A percentile compares a stretch with the other conserved stretches of the same genome.
Conservation (phyloP, 2,113 vertebrate genomes). For the Galbula dea region DNA sequence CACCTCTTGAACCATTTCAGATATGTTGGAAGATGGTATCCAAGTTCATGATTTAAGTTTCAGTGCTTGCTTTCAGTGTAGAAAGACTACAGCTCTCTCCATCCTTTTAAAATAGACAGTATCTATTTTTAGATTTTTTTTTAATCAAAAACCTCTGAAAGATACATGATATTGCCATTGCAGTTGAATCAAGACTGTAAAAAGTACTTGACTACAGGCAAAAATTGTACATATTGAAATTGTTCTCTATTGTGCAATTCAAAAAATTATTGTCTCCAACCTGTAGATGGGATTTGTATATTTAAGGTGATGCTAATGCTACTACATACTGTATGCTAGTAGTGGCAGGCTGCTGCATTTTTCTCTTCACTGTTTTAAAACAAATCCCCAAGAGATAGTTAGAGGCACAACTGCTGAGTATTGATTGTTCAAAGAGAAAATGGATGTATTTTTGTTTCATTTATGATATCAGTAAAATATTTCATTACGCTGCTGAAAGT, state of each 20-base stretch:
- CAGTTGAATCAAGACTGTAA: neutral
- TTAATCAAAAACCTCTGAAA: neutral
- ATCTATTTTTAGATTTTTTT: neutral
- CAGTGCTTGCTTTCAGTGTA: neutral
- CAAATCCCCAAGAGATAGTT: conserved; percentile 25
- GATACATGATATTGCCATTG: neutral
- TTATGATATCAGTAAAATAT: conserved; percentile 1
- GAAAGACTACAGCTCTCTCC: neutral
- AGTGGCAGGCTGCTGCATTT: neutral
- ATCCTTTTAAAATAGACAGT: neutral
- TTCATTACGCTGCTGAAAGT: neutral
- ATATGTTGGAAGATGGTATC: neutral
- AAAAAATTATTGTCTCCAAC: neutral
- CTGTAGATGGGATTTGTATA: neutral
- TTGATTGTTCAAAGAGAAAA: conserved; percentile 27
- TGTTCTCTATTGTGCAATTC: neutral
- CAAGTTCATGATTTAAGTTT: neutral
- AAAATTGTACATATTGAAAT: neutral
- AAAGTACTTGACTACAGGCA: neutral
- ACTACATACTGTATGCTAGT: neutral
- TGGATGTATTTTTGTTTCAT: conserved; percentile 16
- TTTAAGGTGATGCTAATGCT: neutral
- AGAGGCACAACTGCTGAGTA: neutral
- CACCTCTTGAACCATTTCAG: neutral
- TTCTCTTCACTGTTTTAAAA: neutral